Evolutionary conservation across 2,888 invertebrate species (phyloP), one percentile per base, ranked within the genome.

Genomic region (Cephalotes varians): DNA sequence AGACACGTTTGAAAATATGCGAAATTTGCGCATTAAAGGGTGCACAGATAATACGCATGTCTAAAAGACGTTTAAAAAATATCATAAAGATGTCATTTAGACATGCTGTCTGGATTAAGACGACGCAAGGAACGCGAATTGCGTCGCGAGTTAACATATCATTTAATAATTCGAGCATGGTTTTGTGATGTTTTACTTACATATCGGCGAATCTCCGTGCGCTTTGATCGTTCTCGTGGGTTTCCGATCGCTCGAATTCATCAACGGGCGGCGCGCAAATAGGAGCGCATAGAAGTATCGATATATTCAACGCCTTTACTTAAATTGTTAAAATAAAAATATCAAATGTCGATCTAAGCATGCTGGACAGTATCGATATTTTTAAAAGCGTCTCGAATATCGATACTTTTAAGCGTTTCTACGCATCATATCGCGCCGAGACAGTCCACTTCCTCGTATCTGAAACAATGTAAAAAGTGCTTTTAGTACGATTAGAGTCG

Each of bases 201-300:
- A 83, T 85, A 85, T 85, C 88, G 51, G 64, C 10, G 37, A 69
- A 56, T 56, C 69, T 56, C 25, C 56, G 56, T 47, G 69, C 67
- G 77, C 69, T 69, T 77, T 67, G 54, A 56, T 67, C 54, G 74
- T 76, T 76, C 37, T 76, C 28, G 44, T 67, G 31, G 67, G 18
- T 28, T 54, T 67, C 31, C 64, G 9, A 18, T 31, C 51, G 51
- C 40, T 77, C 6, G 47, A 58, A 76, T 64, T 37, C 25, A 49
- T 76, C 74, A 37, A n/a, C n/a, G 28, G 64, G 62, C 34, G 21
- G 47, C 47, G 47, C 47, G 21, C 25, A 9, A 40, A 56, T 10
- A n/a, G 15, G 62, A 73, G 21, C 31, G 15, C 9, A 21, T 64
- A 64, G n/a, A 64, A 62, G n/a, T 74, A 74, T 6, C 62, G 34